These are phyloP conservation scores for Pantala flavescens DNA, from an alignment of 1,140 invertebrate species.

Conservation along the genomic window DNA sequence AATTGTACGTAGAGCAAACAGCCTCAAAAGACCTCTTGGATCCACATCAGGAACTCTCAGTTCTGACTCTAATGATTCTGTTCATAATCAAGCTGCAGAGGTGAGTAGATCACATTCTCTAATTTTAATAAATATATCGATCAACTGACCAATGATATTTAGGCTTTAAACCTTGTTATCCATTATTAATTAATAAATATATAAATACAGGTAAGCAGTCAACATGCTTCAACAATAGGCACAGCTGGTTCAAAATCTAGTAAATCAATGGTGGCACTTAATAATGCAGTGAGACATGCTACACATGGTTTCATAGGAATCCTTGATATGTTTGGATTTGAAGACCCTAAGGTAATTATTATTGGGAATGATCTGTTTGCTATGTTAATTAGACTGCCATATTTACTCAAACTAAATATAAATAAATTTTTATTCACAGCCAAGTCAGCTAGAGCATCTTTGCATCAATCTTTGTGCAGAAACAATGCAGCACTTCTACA, in stretches of 20 bases:
- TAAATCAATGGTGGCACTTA: slow-evolving; percentile 72
- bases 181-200: too few relatives aligned
- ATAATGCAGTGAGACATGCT: slow-evolving; percentile 84
- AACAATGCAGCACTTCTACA: slow-evolving; percentile 96
- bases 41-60: slow-evolving; percentile 69
- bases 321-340: slow-evolving; percentile 92
- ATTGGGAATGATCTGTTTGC: background rate
- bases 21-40: slow-evolving; percentile 66
- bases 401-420: background rate
- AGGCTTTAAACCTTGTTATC: too few relatives aligned
- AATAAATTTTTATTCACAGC: slow-evolving; percentile 35
- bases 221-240: slow-evolving; percentile 76
- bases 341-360: slow-evolving; percentile 60
- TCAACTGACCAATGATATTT: background rate
- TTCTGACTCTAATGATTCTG: slow-evolving; percentile 83
- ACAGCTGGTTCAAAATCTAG: slow-evolving; percentile 73
- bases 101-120: slow-evolving; percentile 27
- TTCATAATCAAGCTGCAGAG: slow-evolving; percentile 70
- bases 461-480: slow-evolving; percentile 93
- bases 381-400: background rate
- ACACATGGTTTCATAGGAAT: slow-evolving; percentile 92
- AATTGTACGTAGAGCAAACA: slow-evolving; percentile 84
- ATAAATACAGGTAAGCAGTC: slow-evolving; percentile 49
- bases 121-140: background rate
- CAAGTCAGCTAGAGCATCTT: slow-evolving; percentile 81